These are phyloP conservation scores for Lycaon pictus DNA, from an alignment of 2,113 vertebrate genomes.

Conservation along the genomic window DNA sequence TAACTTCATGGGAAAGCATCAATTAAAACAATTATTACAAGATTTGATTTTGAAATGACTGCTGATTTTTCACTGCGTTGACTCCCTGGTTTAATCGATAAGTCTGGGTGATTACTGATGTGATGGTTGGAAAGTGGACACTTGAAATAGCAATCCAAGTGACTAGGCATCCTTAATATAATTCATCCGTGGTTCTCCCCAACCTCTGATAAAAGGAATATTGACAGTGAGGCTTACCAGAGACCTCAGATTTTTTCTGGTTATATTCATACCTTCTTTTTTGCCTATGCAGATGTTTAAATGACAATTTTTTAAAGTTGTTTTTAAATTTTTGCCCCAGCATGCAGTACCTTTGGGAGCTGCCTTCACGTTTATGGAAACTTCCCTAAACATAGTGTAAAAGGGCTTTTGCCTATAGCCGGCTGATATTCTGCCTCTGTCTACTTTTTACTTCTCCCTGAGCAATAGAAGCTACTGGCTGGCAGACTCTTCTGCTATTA, in stretches of 20 bases:
- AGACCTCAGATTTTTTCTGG: slow-evolving; percentile 4
- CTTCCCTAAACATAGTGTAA: not conserved
- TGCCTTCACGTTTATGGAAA: not conserved
- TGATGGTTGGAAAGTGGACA: not conserved
- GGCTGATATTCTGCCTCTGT: not conserved
- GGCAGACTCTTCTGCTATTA: not conserved
- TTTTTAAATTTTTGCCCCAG: not conserved
- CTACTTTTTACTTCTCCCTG: not conserved
- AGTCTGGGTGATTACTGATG: slow-evolving; percentile 55
- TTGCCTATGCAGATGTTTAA: slow-evolving; percentile 27
- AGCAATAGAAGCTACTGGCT: not conserved
- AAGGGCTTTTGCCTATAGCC: not conserved
- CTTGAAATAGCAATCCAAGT: not conserved
- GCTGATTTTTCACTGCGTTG: not conserved
- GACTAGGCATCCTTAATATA: not conserved
- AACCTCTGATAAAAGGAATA: not conserved
- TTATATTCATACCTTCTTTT: slow-evolving; percentile 20
- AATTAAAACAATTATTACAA: slow-evolving; percentile 5
- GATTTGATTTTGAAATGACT: slow-evolving; percentile 57
- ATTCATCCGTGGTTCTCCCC: not conserved
- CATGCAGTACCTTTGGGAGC: not conserved
- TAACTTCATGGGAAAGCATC: not conserved
- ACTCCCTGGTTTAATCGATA: not conserved
- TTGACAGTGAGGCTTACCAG: slow-evolving; percentile 33
- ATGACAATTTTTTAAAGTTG: not conserved